Percentiles rank a stretch among this genome's conserved stretches.
These are phyloP conservation scores for Amazona vittata DNA, from an alignment of 2,113 vertebrate species.

Conservation along the genomic window DNA sequence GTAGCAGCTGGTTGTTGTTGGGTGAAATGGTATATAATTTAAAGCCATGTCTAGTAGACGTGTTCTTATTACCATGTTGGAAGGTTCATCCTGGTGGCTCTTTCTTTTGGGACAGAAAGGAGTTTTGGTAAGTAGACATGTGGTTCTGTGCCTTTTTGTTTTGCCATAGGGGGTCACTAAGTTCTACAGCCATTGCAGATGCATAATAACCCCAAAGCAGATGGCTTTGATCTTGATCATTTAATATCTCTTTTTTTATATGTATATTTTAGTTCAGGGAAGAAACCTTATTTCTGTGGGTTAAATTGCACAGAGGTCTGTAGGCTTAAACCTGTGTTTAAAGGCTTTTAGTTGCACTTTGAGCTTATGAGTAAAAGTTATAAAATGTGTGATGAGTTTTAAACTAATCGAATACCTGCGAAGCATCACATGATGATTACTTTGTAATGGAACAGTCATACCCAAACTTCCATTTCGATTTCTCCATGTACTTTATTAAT, in stretches of 20 bases:
- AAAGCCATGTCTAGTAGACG: not conserved
- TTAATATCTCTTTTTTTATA: not conserved
- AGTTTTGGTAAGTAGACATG: not conserved
- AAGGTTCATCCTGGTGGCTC: not conserved
- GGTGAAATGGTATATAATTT: not conserved
- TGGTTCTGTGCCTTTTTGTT: not conserved
- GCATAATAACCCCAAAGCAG: not conserved
- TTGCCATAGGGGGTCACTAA: not conserved
- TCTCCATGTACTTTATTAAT: not conserved
- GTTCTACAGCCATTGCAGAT: not conserved
- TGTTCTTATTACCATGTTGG: not conserved
- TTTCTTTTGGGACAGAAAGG: not conserved
- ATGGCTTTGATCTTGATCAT: not conserved
- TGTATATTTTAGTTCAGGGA: not conserved
- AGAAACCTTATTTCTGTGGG: not conserved
- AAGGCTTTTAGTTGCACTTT: not conserved
- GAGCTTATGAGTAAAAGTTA: not conserved
- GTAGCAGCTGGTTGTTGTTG: not conserved
- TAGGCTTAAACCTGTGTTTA: not conserved
- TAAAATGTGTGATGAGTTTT: not conserved
- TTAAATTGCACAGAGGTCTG: fast-evolving
- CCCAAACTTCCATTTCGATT: not conserved
- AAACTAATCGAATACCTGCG: not conserved
- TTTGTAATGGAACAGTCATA: not conserved
- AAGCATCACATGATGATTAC: not conserved